Base-by-base conservation (phyloP, 1,140 invertebrate genomes). In the Acromyrmex heyeri region DNA sequence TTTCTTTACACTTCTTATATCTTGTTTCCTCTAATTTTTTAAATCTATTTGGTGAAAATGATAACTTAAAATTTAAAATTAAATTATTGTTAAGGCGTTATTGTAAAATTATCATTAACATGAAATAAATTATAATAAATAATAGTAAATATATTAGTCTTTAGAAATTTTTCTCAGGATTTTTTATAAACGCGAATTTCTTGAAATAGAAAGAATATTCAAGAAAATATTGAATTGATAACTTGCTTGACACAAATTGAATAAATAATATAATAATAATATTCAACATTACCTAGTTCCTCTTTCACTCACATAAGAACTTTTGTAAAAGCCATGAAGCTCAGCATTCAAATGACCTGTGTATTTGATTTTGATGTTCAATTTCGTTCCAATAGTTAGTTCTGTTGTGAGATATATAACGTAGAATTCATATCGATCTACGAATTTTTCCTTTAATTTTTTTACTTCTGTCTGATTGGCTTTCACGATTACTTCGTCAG, bases 321-420 rank as follows among this genome's bases (percentile, higher is more conserved):
- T 98, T 73, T 96, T 96, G 91, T 99, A 99, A 93, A 99, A 98
- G 64, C 98, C 98, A 65, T 96, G 95, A 92, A 97, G 95, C 82
- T 97, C 96, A 12, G 69, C 4, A 85, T 96, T 95, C 81, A 97
- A 95, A 0, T 91, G 87, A 67, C 97, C 96, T 2, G 72, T 94
- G 75, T 96, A 97, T 0, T 81, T 61, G 62, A 97, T 79, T 10
- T 93, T 93, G 30, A 97, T 93, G 12, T 86, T 91, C 65, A 97
- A 95, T 6, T 91, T 62, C 0, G 82, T 69, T 2, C 92, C 93
- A 7, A 82, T 77, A 18, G 69, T 12, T 21, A 97, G 88, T 2
- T 90, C 70, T 0, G 77, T 34, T 14, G 82, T 34, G 12, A 96
- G 87, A 53, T 92, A 94, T 0, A 96, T 94, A 50, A 87, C 89